Conservation (phyloP, 1,140 invertebrate genomes). For the Ceratosolen solmsi region DNA sequence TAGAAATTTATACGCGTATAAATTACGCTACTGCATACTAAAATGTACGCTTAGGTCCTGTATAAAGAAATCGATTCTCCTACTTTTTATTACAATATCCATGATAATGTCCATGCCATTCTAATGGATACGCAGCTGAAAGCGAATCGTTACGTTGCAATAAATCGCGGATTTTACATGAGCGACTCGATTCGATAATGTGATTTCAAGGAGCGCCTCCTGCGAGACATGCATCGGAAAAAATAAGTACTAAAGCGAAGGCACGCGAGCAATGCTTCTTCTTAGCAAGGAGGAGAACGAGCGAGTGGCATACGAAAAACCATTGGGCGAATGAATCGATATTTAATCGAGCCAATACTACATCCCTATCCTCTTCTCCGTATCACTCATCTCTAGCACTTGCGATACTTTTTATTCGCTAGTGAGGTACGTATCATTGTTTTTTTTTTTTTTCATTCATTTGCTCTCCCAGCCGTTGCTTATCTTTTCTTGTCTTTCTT, state of each 20-base stretch:
- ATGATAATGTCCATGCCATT: too few relatives aligned
- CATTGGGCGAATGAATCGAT: slow-evolving; percentile 29
- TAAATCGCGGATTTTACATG: neutral
- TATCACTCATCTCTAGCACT: neutral
- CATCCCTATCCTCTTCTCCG: slow-evolving; percentile 29
- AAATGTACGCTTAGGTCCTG: too few relatives aligned
- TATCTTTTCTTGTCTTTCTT: neutral
- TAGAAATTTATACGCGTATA: too few relatives aligned
- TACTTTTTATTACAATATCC: too few relatives aligned
- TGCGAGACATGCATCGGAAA: neutral
- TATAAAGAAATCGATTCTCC: too few relatives aligned
- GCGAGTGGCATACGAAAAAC: slow-evolving; percentile 38
- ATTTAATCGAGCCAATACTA: slow-evolving; percentile 55
- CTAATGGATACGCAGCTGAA: too few relatives aligned
- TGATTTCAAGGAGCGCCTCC: neutral
- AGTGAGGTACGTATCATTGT: neutral
- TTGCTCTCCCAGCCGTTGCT: neutral
- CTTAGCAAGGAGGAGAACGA: neutral
- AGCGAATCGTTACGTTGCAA: neutral
- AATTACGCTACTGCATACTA: too few relatives aligned
- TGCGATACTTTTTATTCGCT: neutral
- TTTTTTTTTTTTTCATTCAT: slow-evolving; percentile 14
- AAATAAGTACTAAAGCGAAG: neutral
- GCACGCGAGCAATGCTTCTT: neutral
- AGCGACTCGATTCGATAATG: neutral